A percentile compares a stretch with the other conserved stretches of the same genome.
Conservation (phyloP, 2,797 vertebrate species). For the Pipistrellus pipistrellus region DNA sequence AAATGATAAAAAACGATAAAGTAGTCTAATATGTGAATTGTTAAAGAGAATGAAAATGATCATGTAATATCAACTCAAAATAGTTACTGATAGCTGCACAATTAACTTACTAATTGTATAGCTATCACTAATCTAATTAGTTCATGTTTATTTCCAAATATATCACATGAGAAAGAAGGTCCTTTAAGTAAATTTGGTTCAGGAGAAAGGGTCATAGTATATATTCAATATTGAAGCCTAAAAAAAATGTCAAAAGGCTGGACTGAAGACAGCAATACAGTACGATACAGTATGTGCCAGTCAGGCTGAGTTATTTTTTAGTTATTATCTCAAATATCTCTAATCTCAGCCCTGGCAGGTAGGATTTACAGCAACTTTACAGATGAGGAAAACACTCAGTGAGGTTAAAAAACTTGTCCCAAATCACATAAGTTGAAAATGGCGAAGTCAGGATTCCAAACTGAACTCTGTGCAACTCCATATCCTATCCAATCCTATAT, state of each 20-base stretch:
- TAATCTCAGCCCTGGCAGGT: neutral
- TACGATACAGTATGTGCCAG: neutral
- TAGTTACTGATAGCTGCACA: neutral
- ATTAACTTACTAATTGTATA: neutral
- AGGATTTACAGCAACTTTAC: neutral
- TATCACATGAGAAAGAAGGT: neutral
- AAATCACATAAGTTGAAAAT: neutral
- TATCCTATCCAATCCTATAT: neutral
- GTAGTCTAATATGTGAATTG: neutral
- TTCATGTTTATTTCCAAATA: slow-evolving; percentile 57
- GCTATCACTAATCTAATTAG: neutral
- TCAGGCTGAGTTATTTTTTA: neutral
- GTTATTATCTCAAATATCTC: neutral
- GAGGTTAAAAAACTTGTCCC: neutral
- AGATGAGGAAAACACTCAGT: neutral
- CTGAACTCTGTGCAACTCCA: neutral
- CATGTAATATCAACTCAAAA: neutral
- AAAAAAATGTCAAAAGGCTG: slow-evolving; percentile 43
- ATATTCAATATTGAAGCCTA: slow-evolving; percentile 41
- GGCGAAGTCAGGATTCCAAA: neutral
- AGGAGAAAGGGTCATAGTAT: neutral
- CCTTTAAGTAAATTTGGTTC: slow-evolving; percentile 22
- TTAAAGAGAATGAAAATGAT: slow-evolving; percentile 28
- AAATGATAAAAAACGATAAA: neutral
- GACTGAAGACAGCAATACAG: neutral